Base-by-base conservation (phyloP, 2,797 vertebrate species). In the Sciurus vulgaris region DNA sequence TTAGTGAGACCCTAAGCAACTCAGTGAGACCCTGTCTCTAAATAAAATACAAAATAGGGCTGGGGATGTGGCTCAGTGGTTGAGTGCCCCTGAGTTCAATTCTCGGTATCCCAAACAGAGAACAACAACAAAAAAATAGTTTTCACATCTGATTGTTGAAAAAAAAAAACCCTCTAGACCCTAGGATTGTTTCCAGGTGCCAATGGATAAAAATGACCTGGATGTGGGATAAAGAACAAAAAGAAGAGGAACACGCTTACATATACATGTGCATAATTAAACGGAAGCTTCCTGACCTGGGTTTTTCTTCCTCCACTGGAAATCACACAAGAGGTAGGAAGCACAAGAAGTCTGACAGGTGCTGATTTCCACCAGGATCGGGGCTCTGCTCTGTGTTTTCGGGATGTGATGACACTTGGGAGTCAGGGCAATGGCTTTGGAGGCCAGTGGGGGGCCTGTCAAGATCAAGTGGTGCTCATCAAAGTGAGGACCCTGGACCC, bases 271-370 rank as follows among this genome's bases (percentile, higher is more conserved):
- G 26, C 22, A 67, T 69, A 30, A 59, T 54, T 69, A 89, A 89
- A 44, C 33, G 20, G 69, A 79, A 91, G 20, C 10, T 76, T 94
- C 15, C 28, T 73, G 14, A 63, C 20, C 17, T 72, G 26, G 38
- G 49, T 94, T 94, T 92, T 81, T 1, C 9, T 33, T 85, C 30
- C 30, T 87, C 47, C 30, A 22, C 30, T 47, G 33, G 91, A 67
- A 86, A 86, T 94, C 59, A 77, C 35, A 44, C 8, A 74, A 88
- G 85, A 93, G 35, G 11, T 61, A 63, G 95, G 76, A 69, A 79
- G 30, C 35, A 44, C 59, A 47, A 35, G 82, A 74, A 61, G 1
- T 41, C 51, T 28, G 13, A 74, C 77, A 41, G 30, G 3, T 44
- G 33, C 35, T 59, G 28, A 65, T 61, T 87, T 81, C 73, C 38